A percentile compares a stretch with the other conserved stretches of the same genome.
Conservation (phyloP, 2,888 invertebrate species). For the Encarsia formosa region DNA sequence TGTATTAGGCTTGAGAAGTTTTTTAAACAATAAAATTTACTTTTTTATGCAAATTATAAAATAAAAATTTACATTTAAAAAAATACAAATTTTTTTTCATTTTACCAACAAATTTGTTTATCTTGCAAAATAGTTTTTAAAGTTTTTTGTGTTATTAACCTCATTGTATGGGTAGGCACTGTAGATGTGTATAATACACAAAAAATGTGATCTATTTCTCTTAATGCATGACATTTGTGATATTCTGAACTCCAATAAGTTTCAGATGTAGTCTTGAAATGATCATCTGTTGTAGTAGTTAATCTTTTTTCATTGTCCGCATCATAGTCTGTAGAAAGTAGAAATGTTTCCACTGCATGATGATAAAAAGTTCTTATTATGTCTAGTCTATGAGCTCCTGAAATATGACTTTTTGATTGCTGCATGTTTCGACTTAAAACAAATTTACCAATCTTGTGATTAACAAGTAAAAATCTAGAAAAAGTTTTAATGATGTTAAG, state of each 20-base stretch:
- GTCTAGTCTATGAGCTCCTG: constrained; percentile 66
- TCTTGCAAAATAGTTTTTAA: constrained; percentile 62
- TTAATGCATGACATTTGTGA: constrained; percentile 77
- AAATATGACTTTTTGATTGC: constrained; percentile 58
- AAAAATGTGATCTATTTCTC: constrained; percentile 63
- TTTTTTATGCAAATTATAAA: too few species aligned
- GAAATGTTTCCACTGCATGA: constrained; percentile 59
- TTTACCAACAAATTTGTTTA: constrained; percentile 68
- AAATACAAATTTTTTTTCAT: too few species aligned
- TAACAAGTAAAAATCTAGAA: constrained; percentile 64
- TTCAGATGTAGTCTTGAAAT: constrained; percentile 54
- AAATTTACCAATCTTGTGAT: constrained; percentile 63
- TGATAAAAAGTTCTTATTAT: constrained; percentile 73
- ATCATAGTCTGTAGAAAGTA: constrained; percentile 37
- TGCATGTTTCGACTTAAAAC: constrained; percentile 69
- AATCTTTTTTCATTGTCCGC: constrained; percentile 23
- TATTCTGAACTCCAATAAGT: constrained; percentile 83
- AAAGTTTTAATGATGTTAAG: constrained; percentile 16
- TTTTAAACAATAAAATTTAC: too few species aligned
- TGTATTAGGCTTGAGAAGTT: too few species aligned
- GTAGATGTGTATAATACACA: constrained; percentile 71
- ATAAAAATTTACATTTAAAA: too few species aligned
- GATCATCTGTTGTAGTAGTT: constrained; percentile 16
- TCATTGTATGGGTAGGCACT: constrained; percentile 74
- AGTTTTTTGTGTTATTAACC: constrained; percentile 64